These are phyloP conservation scores for Saimiri boliviensis DNA, from an alignment of 2,113 vertebrate species.

Conservation along the genomic window DNA sequence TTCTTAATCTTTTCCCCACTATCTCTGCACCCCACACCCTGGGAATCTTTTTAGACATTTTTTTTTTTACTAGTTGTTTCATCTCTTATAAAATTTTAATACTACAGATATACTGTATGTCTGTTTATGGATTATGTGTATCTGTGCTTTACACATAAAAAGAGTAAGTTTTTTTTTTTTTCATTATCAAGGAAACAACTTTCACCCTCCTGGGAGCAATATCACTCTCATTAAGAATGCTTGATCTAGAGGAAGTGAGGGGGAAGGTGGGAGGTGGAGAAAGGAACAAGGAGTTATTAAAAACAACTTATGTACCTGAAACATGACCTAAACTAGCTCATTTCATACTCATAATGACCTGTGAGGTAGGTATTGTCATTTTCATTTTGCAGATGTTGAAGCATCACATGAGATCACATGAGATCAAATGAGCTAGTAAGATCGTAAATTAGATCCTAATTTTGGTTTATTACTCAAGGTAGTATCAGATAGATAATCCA, in stretches of 20 bases:
- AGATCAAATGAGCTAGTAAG: neutral
- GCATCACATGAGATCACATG: neutral
- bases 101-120: neutral
- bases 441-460: neutral
- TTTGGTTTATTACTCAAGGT: neutral
- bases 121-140: neutral
- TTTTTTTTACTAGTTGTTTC: neutral
- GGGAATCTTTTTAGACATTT: neutral
- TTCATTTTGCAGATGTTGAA: conserved; percentile 48
- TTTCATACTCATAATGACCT: neutral
- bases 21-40: neutral
- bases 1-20: neutral
- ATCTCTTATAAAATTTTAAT: neutral
- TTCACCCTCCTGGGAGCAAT: neutral
- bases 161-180: neutral
- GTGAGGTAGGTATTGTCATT: neutral
- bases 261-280: neutral
- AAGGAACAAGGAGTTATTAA: neutral
- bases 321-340: neutral
- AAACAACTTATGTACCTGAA: neutral
- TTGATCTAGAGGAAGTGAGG: neutral
- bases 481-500: conserved; percentile 42
- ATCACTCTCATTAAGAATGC: neutral
- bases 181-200: neutral
- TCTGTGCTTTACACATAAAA: neutral